Base-by-base conservation (phyloP, 1,140 invertebrate genomes). In the Pseudoatta argentina region DNA sequence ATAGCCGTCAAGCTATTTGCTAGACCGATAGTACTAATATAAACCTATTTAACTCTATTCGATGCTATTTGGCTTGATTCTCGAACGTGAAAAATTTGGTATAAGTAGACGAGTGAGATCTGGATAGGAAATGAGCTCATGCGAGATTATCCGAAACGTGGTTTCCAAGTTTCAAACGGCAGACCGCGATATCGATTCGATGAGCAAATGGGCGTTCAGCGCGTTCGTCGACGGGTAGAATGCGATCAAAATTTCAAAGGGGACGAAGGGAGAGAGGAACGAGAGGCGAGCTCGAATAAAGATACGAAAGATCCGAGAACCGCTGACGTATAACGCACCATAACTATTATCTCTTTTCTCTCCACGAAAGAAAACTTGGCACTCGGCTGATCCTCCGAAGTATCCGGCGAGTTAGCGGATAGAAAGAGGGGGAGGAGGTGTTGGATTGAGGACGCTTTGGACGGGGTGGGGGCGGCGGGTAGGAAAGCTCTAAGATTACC, bases 321-420 rank as follows among this genome's bases (percentile, higher is more conserved):
- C 64, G 73, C 79, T 83, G 79, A 83, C 79, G 69, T 83, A 75
- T 83, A 83, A 75, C 69, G 79, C 79, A 61, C 69, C 79, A 83
- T 79, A 73, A 72, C 75, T 86, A 63, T 73, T 59, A 79, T 83
- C 85, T 79, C 61, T 87, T 87, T 89, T 73, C 48, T 63, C 59
- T 53, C 55, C 34, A 61, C 63, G 66, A 86, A 86, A 90, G 81
- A 86, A 90, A 90, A 89, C 86, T 88, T 77, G 79, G 75, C 76
- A 82, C 63, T 85, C 73, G 88, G 75, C 30, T 57, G 86, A 87
- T 87, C 73, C 85, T 27, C 57, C 24, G 69, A 53, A 57, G 77
- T 78, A 76, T 78, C 66, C 24, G 44, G 7, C 71, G 34, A 81
- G 30, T 85, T 57, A 64, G 59, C 48, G 73, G 39, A 27, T 27